Conservation (phyloP, 2,888 invertebrate species). For the Agrochola lychnidis region DNA sequence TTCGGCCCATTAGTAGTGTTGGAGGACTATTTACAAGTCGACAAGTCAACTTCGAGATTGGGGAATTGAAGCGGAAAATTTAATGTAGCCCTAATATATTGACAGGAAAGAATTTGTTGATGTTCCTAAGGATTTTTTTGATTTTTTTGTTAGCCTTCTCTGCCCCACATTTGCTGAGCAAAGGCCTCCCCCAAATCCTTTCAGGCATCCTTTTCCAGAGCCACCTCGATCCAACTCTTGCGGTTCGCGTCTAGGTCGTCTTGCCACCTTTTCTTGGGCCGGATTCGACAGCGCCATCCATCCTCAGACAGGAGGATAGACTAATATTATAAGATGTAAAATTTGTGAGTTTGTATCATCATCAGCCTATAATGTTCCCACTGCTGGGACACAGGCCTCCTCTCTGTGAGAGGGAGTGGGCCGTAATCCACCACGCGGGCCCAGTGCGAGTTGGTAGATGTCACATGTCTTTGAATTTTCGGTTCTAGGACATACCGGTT, state of each 20-base stretch:
- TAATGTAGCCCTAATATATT: background rate
- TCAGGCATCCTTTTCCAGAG: background rate
- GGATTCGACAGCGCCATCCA: too few relatives aligned
- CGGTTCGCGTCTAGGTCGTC: background rate
- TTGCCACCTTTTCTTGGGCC: background rate
- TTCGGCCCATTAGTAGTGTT: slow-evolving; percentile 6
- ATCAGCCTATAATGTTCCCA: too few relatives aligned
- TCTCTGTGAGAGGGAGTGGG: too few relatives aligned
- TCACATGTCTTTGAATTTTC: too few relatives aligned
- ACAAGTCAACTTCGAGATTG: background rate
- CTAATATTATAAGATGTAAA: too few relatives aligned
- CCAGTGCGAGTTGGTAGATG: too few relatives aligned
- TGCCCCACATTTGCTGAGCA: background rate
- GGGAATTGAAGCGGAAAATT: background rate
- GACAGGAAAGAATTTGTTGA: background rate
- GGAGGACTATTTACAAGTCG: slow-evolving; percentile 5
- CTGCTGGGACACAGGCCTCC: too few relatives aligned
- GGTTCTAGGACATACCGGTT: too few relatives aligned
- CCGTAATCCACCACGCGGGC: too few relatives aligned
- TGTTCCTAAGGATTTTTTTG: background rate
- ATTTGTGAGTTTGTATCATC: background rate
- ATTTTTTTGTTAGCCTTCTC: background rate
- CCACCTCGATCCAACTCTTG: background rate
- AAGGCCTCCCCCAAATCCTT: too few relatives aligned
- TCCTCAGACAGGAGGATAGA: too few relatives aligned